Evolutionary conservation across 2,888 invertebrate species (phyloP).

Genomic region (Entomobrya multifasciata): DNA sequence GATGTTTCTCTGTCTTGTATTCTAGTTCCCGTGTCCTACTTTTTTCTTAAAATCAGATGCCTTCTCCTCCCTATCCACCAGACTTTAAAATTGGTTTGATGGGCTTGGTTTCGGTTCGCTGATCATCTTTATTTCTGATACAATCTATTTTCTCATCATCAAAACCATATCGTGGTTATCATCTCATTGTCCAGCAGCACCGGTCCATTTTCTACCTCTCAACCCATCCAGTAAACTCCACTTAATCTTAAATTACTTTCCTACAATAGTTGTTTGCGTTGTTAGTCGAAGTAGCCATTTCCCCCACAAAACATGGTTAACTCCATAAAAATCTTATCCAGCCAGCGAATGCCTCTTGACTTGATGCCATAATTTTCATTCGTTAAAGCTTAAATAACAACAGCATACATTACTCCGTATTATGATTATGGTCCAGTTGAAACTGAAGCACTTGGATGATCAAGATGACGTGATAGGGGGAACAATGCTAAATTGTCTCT

Average conservation of each 20-base stretch:
- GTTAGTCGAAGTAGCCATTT: background rate
- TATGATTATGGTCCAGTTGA: conserved; percentile 5
- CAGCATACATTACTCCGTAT: background rate
- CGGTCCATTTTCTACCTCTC: background rate
- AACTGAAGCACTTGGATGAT: background rate
- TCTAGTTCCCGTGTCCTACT: background rate
- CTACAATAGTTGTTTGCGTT: conserved; percentile 6
- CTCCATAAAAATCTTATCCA: background rate
- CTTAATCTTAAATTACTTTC: conserved; percentile 49
- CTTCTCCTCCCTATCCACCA: background rate
- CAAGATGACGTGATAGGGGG: background rate
- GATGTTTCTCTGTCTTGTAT: background rate
- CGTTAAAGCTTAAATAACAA: background rate
- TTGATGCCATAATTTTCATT: conserved; percentile 31
- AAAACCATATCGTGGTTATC: too few species aligned
- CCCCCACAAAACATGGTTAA: background rate
- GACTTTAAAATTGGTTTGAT: conserved; percentile 11
- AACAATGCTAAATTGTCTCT: conserved; percentile 52
- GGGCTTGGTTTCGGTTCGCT: conserved; percentile 18
- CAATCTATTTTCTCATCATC: background rate
- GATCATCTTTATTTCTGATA: background rate
- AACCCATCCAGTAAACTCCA: background rate
- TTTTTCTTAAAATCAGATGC: background rate
- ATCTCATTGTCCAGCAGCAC: background rate
- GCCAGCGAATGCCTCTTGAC: too few species aligned